Evolutionary conservation across 2,888 invertebrate species (phyloP).

Genomic region (Trichacis sp.): DNA sequence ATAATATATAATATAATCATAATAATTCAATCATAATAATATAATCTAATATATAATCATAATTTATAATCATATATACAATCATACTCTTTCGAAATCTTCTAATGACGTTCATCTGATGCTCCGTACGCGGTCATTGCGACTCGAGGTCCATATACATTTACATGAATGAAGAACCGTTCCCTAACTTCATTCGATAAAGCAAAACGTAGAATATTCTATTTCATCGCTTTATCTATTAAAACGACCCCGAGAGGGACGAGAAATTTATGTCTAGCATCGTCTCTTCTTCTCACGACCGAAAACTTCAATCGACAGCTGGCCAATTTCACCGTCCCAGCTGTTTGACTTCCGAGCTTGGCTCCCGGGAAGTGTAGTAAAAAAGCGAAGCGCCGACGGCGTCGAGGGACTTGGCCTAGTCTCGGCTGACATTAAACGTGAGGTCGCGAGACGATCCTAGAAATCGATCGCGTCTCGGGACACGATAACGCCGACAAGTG

Average conservation of each 20-base stretch:
- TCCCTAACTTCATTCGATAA: too few relatives aligned
- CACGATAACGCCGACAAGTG: not conserved
- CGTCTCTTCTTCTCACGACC: slow-evolving; percentile 63
- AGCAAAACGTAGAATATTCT: too few relatives aligned
- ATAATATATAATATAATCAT: too few relatives aligned
- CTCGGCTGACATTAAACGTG: slow-evolving; percentile 1
- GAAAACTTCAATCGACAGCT: slow-evolving; percentile 61
- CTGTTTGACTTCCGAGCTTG: slow-evolving; percentile 46
- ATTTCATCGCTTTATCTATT: not conserved
- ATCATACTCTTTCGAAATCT: too few relatives aligned
- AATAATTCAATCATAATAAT: too few relatives aligned
- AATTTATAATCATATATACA: too few relatives aligned
- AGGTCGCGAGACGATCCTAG: not conserved
- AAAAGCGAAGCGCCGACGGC: slow-evolving; percentile 7
- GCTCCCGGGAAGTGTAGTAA: not conserved
- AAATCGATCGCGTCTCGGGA: not conserved
- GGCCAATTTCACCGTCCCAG: slow-evolving; percentile 61
- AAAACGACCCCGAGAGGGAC: not conserved
- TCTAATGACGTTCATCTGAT: too few relatives aligned
- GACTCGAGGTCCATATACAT: too few relatives aligned
- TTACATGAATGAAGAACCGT: too few relatives aligned
- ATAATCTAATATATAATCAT: too few relatives aligned
- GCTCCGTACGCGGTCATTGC: too few relatives aligned
- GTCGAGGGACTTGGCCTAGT: slow-evolving; percentile 2
- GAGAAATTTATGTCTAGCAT: slow-evolving; percentile 8